Conservation (phyloP, 2,113 vertebrate genomes). For the Amazona guildingii region DNA sequence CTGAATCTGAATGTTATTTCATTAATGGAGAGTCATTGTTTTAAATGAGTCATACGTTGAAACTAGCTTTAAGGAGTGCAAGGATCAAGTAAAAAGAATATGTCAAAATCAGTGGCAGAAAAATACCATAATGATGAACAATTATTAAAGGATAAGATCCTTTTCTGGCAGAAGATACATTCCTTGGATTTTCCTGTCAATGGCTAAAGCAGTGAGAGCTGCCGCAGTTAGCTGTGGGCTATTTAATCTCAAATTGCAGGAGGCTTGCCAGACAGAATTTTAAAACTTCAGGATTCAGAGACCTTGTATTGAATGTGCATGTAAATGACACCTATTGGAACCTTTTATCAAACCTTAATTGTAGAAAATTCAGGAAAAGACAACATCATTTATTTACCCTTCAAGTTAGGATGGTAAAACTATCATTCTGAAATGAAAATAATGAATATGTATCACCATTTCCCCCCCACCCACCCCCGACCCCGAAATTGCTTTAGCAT, state of each 20-base stretch:
- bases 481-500: constrained; percentile 65
- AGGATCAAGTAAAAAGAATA: constrained; percentile 47
- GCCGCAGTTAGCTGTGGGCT: neutral
- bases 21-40: constrained; percentile 8
- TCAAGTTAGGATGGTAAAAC: constrained; percentile 28
- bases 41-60: constrained; percentile 8
- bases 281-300: neutral
- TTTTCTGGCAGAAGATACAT: constrained; percentile 33
- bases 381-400: neutral
- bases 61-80: neutral
- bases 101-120: neutral
- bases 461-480: fast-evolving
- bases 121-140: constrained; percentile 2
- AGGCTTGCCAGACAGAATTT: neutral
- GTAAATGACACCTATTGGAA: neutral
- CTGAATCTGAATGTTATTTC: constrained; percentile 25
- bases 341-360: neutral
- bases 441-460: constrained; percentile 59
- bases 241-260: neutral
- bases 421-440: constrained; percentile 65
- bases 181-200: constrained; percentile 16
- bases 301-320: neutral
- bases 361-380: constrained; percentile 19
- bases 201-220: neutral
- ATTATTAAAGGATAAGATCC: constrained; percentile 19